Evolutionary conservation across 2,888 invertebrate species (phyloP), one percentile per base, ranked within the genome.

Genomic region (Eustalomyia histrio): DNA sequence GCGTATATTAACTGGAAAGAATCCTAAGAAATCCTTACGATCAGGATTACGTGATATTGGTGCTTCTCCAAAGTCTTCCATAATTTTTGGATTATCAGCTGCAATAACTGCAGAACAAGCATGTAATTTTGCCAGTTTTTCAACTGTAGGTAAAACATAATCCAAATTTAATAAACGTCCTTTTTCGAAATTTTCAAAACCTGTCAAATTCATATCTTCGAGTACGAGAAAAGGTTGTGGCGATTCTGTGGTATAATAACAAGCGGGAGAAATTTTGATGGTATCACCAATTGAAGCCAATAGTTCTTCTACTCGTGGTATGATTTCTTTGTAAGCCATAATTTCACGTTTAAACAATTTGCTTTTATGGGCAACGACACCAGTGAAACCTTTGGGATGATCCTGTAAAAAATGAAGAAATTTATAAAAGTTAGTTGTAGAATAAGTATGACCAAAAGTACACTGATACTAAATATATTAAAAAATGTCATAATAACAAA

Each of bases 61-160:
- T 2, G 88, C 89, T 67, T 90, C 90, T 18, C 85, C 63, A 65
- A 90, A 90, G 69, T 87, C 88, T 64, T 90, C 87, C 84, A 90
- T 85, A 0, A 88, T 85, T 47, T 87, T 84, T 0, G 88, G 86
- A 83, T 85, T 87, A 16, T 88, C 80, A 39, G 86, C 80, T 33
- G 88, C 86, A 12, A 90, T 84, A 2, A 90, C 85, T 3, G 87
- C 90, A 0, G 93, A 92, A 53, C 92, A 91, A 2, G 93, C 93
- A 84, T 93, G 93, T 76, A 93, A 88, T 84, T 90, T 91, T 1
- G 92, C 93, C 76, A 93, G 84, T 85, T 92, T 92, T 74, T 91
- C 90, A 4, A 93, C 84, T 2, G 92, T 92, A 60, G 91, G 87
- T 68, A 92, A 84, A 67, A 91, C 90, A 84, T 93, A 93, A 24